Percentiles rank a stretch among this genome's conserved stretches.
These are phyloP conservation scores for Catharus ustulatus DNA, from an alignment of 2,797 vertebrate species.

Conservation along the genomic window DNA sequence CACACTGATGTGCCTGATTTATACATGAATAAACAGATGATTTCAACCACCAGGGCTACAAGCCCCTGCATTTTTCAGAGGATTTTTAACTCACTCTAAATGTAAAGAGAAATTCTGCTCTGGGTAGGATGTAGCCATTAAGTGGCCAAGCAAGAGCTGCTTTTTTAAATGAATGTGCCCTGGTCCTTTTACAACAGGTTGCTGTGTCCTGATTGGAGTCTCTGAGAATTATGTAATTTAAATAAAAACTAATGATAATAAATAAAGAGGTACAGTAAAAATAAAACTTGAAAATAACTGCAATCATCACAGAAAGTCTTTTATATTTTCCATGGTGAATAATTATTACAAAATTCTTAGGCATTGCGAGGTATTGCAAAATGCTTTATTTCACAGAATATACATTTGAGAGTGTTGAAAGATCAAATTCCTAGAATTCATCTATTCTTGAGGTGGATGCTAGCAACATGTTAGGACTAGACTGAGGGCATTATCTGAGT, in stretches of 20 bases:
- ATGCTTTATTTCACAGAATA: slow-evolving; percentile 24
- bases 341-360: background rate
- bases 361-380: background rate
- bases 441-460: slow-evolving; percentile 33
- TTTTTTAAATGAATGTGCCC: background rate
- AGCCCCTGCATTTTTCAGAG: slow-evolving; percentile 47
- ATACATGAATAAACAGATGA: slow-evolving; percentile 65
- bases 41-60: slow-evolving; percentile 38
- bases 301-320: background rate
- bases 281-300: background rate
- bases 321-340: background rate
- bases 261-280: background rate
- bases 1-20: slow-evolving; percentile 48
- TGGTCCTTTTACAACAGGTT: background rate
- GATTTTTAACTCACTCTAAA: slow-evolving; percentile 28
- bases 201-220: background rate
- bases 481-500: slow-evolving; percentile 52
- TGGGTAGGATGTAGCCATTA: background rate
- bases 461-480: slow-evolving; percentile 52
- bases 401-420: slow-evolving; percentile 48
- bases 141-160: background rate
- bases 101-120: background rate
- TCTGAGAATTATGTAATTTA: background rate
- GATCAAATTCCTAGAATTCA: slow-evolving; percentile 70
- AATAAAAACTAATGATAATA: background rate